Evolutionary conservation across 2,888 invertebrate genomes (phyloP).

Genomic region (Diaprepes abbreviatus): DNA sequence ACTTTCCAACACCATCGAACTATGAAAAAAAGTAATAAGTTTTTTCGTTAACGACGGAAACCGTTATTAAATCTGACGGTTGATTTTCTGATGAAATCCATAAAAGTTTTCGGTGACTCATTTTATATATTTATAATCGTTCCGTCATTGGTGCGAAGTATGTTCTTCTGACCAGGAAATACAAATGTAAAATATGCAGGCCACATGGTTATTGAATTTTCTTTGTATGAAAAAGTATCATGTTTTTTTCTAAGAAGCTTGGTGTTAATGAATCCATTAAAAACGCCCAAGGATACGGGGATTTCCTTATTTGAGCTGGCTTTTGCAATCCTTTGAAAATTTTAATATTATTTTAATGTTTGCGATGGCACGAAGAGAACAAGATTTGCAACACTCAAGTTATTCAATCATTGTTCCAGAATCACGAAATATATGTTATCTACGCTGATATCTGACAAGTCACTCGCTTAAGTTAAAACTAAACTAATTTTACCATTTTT

Average conservation of each 20-base stretch:
- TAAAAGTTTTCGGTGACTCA: not conserved
- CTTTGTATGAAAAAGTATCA: not conserved
- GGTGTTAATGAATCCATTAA: constrained; percentile 16
- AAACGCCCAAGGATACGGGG: not conserved
- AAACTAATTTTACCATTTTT: too few relatives aligned
- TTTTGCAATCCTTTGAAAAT: too few relatives aligned
- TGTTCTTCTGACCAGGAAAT: not conserved
- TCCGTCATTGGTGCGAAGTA: not conserved
- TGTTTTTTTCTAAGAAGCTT: not conserved
- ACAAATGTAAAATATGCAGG: constrained; percentile 3
- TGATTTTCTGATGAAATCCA: not conserved
- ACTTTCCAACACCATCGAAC: not conserved
- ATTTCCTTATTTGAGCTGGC: not conserved
- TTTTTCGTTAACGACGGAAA: not conserved
- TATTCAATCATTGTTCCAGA: too few relatives aligned
- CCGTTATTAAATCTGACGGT: not conserved
- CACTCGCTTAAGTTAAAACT: too few relatives aligned
- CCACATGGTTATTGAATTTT: constrained; percentile 2
- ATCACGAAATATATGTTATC: too few relatives aligned
- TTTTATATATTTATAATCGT: not conserved
- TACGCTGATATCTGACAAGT: too few relatives aligned
- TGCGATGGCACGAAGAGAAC: too few relatives aligned
- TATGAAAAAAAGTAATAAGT: not conserved
- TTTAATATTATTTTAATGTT: too few relatives aligned
- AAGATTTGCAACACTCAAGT: too few relatives aligned